A percentile compares a stretch with the other conserved stretches of the same genome.
Evolutionary conservation across 2,113 vertebrate genomes (phyloP).

Genomic region (Centropus unirufus): DNA sequence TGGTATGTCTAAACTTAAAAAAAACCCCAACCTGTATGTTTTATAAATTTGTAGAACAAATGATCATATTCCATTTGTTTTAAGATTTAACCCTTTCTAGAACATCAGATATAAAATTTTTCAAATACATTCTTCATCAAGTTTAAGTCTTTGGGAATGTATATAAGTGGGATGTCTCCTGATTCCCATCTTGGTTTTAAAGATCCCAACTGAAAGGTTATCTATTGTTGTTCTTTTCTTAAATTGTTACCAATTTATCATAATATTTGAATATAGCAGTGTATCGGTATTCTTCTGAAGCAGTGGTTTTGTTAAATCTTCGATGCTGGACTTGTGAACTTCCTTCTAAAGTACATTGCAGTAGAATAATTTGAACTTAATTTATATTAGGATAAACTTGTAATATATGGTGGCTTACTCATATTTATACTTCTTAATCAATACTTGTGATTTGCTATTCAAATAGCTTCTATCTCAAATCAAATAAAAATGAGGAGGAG

Average conservation of each 20-base stretch:
- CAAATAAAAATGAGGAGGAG: neutral
- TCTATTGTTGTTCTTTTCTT: neutral
- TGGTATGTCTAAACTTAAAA: neutral
- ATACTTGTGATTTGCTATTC: neutral
- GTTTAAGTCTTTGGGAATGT: neutral
- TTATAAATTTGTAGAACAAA: neutral
- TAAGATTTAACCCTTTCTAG: neutral
- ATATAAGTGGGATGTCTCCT: neutral
- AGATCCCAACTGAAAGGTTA: neutral
- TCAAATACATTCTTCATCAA: neutral
- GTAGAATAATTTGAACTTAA: neutral
- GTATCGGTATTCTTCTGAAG: neutral
- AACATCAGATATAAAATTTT: neutral
- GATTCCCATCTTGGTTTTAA: neutral
- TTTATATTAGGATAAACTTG: neutral
- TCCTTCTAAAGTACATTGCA: neutral
- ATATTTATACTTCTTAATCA: neutral
- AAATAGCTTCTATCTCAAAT: neutral
- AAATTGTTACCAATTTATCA: neutral
- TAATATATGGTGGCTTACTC: neutral
- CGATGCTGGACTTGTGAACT: neutral
- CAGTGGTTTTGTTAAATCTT: neutral
- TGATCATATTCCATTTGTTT: neutral
- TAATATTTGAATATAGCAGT: neutral
- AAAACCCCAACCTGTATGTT: neutral